Evolutionary conservation across 2,113 vertebrate species (phyloP).

Genomic region (Pyrgilauda ruficollis): DNA sequence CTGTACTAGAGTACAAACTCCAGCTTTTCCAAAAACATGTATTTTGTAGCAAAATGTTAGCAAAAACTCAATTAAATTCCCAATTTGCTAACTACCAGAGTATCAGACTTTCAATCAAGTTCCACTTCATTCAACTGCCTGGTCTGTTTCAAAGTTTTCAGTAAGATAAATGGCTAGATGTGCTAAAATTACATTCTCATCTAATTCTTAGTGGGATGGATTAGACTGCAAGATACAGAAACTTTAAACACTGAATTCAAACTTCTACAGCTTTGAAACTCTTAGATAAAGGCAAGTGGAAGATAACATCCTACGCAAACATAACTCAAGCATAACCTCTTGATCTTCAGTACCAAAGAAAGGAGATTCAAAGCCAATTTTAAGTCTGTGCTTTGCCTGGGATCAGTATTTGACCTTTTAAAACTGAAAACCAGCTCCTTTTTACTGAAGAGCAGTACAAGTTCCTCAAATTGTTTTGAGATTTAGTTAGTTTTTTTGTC

Average conservation of each 20-base stretch:
- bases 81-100: slow-evolving; percentile 1
- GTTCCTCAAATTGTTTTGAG: not conserved
- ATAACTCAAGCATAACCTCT: slow-evolving; percentile 17
- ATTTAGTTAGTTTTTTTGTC: not conserved
- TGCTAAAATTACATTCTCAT: slow-evolving; percentile 5
- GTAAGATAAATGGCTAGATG: not conserved
- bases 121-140: not conserved
- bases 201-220: slow-evolving; percentile 4
- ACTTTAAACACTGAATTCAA: slow-evolving; percentile 7
- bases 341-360: slow-evolving; percentile 1
- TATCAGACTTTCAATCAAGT: not conserved
- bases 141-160: not conserved
- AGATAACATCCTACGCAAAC: not conserved
- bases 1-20: not conserved
- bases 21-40: not conserved
- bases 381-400: not conserved
- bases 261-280: slow-evolving; percentile 8
- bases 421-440: not conserved
- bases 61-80: slow-evolving; percentile 21
- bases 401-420: not conserved
- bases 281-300: slow-evolving; percentile 22
- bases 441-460: not conserved
- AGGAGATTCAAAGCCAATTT: not conserved
- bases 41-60: not conserved
- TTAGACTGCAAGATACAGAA: slow-evolving; percentile 13